Evolutionary conservation across 1,140 invertebrate genomes (phyloP), one percentile per base, ranked within the genome.

Genomic region (Drosophila ananassae): DNA sequence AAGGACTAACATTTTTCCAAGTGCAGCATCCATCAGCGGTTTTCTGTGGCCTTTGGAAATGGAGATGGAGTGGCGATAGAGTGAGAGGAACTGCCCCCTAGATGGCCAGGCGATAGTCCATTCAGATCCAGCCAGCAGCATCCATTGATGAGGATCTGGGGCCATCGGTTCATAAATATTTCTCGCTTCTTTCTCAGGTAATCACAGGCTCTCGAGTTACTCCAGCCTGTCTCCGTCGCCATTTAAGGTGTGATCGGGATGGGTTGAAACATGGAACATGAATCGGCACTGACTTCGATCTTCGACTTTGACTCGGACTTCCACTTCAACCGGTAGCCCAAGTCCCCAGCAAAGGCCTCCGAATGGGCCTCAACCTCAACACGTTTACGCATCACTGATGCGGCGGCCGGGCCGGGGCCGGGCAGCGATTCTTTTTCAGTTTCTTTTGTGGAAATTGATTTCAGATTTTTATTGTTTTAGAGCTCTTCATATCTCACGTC

Each of bases 91-190:
- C 71, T 75, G 25, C 73, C 72, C 58, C 51, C 69, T 64, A 72
- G 74, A 81, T 78, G 81, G 71, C 59, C 57, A 48, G 22, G 32
- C 41, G 58, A 67, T 51, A 61, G 57, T 37, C 69, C 69, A 73
- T 73, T 63, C 68, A 73, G 50, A 32, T 72, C 30, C 56, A 53
- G 32, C 53, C 32, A 48, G 34, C 73, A 71, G 47, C 68, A 39
- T 74, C 54, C 83, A 79, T 79, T 77, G 87, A 87, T 87, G 79
- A 83, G 59, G 63, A 67, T 67, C 80, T 73, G 66, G 48, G 57
- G 63, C 68, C 54, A 83, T 73, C 76, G 87, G 76, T 83, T 83
- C 83, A 89, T 89, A 89, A 89, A 89, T 89, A 89, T 89, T 83
- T 85, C 62, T 76, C 72, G 73, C 68, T 78, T 68, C 79, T 77